Base-by-base conservation (phyloP, 2,113 vertebrate genomes). In the Hyla sarda region DNA sequence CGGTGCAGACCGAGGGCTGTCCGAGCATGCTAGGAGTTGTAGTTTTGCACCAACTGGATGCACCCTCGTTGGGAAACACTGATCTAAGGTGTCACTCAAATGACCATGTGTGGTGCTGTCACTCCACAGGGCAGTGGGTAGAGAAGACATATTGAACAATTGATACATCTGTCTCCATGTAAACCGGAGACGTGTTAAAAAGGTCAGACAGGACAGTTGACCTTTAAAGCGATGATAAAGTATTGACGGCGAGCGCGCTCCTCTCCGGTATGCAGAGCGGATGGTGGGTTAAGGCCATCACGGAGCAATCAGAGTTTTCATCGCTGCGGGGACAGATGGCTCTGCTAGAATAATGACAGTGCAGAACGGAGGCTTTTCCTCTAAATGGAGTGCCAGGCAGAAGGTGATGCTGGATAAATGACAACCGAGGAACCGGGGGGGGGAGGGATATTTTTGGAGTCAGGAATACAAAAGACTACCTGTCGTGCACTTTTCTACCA, bases 301-400 rank as follows among this genome's bases (percentile, higher is more conserved):
- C 34, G 47, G 65, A 74, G 85, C 78, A 87, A 54, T 58, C 76
- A 75, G 84, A 50, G 67, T 62, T 82, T 82, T 82, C 85, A 74
- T 69, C 77, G 54, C 67, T 86, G 85, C 85, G 58, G 67, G 85
- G 85, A 87, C 84, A 87, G 78, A 87, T 87, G 85, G 85, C 85
- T 82, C 25, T 47, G 67, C 85, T 82, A 48, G 84, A 87, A 87
- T 82, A 81, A 87, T 87, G 85, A 32, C 85, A 82, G 78, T 45
- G 52, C 52, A 82, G 50, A 73, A 23, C 50, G 65, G 50, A 48
- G 76, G 52, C 65, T 80, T 80, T 86, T 86, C 65, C 76, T 80
- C 76, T 80, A 32, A 65, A 76, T 65, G 34, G 48, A 80, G 65
- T 86, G 84, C 60, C 75, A 79, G 62, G 75, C 84, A 87, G 85